A percentile compares a stretch with the other conserved stretches of the same genome.
Evolutionary conservation across 2,797 vertebrate genomes (phyloP).

Genomic region (Sorex maritimensis): DNA sequence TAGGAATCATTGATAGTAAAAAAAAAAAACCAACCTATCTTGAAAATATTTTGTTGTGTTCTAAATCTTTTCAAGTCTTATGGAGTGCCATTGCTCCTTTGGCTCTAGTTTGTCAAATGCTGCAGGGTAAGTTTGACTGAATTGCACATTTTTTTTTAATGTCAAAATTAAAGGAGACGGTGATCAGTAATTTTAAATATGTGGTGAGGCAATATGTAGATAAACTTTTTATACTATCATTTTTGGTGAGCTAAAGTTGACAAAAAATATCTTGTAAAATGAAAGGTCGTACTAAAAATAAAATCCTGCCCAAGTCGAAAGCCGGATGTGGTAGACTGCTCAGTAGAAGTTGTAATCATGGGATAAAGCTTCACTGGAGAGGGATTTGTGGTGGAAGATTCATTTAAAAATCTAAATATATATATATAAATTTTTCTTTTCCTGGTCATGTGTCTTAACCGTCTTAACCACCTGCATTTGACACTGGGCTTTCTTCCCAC

Average conservation of each 20-base stretch:
- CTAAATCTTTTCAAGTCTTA: constrained; percentile 84
- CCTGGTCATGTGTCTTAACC: background rate
- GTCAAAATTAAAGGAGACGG: background rate
- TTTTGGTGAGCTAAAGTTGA: background rate
- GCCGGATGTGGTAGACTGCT: too few relatives aligned
- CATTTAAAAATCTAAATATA: background rate
- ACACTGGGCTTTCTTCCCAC: background rate
- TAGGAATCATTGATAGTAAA: constrained; percentile 16
- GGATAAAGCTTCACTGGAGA: background rate
- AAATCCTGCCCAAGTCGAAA: background rate
- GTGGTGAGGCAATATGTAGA: background rate
- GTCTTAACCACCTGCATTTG: background rate
- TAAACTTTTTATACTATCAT: background rate
- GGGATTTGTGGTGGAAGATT: background rate
- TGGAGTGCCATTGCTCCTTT: constrained; percentile 74
- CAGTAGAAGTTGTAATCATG: background rate
- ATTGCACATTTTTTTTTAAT: background rate
- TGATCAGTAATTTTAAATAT: background rate
- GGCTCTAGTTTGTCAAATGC: constrained; percentile 71
- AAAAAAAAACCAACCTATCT: constrained; percentile 76
- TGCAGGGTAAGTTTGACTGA: background rate
- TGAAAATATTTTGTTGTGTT: constrained; percentile 77
- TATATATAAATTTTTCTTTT: background rate
- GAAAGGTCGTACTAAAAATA: background rate
- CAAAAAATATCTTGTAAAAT: background rate